Evolutionary conservation across 2,888 invertebrate genomes (phyloP).

Genomic region (Oscheius sp.): DNA sequence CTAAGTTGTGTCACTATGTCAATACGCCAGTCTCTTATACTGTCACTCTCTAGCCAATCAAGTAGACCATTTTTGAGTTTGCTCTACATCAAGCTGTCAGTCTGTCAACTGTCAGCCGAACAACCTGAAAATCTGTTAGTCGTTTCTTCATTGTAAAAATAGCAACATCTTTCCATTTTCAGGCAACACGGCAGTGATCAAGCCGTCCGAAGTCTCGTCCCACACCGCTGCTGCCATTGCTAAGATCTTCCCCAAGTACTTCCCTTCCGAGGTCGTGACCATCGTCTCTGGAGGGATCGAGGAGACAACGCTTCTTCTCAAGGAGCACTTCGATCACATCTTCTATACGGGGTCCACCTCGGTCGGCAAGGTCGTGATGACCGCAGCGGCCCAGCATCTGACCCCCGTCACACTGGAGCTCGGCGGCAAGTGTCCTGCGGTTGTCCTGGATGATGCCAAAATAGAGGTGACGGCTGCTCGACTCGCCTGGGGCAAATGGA

Average conservation of each 20-base stretch:
- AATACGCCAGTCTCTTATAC: no score
- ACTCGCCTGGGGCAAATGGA: conserved; percentile 92
- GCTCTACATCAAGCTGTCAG: no score
- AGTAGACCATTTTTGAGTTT: no score
- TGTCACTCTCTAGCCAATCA: no score
- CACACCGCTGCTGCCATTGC: conserved; percentile 56
- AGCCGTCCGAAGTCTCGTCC: conserved; percentile 68
- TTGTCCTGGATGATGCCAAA: conserved; percentile 85
- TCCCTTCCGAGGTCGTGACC: conserved; percentile 43
- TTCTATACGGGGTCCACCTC: conserved; percentile 88
- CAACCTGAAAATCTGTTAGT: no score
- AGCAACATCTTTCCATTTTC: not conserved
- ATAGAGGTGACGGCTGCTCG: conserved; percentile 84
- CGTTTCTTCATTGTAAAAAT: no score
- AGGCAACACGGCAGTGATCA: conserved; percentile 69
- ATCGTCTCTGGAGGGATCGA: conserved; percentile 83
- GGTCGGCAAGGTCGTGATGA: conserved; percentile 89
- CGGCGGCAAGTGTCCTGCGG: conserved; percentile 86
- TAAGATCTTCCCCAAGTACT: conserved; percentile 60
- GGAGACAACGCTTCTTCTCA: conserved; percentile 87
- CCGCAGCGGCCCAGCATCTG: conserved; percentile 88
- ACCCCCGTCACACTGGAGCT: conserved; percentile 93
- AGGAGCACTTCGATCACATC: conserved; percentile 90
- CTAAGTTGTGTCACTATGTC: no score
- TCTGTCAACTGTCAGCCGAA: no score